Conservation (phyloP, 2,888 invertebrate species). For the Tetragnatha montana region DNA sequence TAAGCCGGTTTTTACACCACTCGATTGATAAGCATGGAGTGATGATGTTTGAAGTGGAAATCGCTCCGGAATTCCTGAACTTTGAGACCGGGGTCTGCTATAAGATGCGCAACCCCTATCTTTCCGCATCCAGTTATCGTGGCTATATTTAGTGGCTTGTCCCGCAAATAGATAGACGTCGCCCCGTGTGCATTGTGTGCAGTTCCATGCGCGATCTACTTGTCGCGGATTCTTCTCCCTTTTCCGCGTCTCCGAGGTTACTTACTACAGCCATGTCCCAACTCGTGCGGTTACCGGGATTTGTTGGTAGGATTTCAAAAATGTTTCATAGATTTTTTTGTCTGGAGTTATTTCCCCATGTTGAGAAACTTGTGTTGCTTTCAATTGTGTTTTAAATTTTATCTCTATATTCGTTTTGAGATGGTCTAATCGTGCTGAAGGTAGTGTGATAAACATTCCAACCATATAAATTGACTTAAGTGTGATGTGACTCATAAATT, state of each 20-base stretch:
- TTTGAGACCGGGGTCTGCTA: slow-evolving; percentile 17
- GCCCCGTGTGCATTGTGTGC: neutral
- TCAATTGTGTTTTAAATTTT: too few species aligned
- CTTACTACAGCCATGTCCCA: neutral
- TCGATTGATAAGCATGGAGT: slow-evolving; percentile 14
- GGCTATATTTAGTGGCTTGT: slow-evolving; percentile 28
- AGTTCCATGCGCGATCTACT: neutral
- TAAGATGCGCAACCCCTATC: neutral
- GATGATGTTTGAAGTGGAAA: slow-evolving; percentile 8
- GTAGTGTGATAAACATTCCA: too few species aligned
- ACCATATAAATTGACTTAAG: too few species aligned
- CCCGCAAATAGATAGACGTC: slow-evolving; percentile 32
- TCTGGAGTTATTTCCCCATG: neutral
- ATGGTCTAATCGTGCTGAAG: too few species aligned
- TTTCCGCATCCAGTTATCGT: slow-evolving; percentile 13
- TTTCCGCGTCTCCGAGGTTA: neutral
- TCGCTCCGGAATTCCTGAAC: neutral
- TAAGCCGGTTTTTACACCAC: neutral
- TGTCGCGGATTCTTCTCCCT: neutral
- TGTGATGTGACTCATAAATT: too few species aligned
- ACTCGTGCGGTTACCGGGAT: slow-evolving; percentile 3
- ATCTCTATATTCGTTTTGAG: too few species aligned
- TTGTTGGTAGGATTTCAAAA: slow-evolving; percentile 15
- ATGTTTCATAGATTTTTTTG: neutral
- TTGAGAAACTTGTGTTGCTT: too few species aligned